Evolutionary conservation across 2,888 invertebrate species (phyloP), one percentile per base, ranked within the genome.

Genomic region (Noctuana brunneofusca): DNA sequence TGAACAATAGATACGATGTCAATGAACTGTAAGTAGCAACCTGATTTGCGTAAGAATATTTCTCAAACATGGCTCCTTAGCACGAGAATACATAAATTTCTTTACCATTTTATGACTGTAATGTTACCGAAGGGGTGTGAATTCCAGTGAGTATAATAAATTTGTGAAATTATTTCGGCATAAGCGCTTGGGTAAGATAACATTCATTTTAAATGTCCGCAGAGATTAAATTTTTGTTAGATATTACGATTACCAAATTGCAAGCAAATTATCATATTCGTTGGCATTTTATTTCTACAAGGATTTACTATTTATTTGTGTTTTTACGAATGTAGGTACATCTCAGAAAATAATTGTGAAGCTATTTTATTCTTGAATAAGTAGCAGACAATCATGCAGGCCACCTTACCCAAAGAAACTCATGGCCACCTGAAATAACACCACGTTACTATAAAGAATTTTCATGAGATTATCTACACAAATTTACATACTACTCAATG

Each of bases 91-190:
- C 46, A 30, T 32, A 56, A 56, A 56, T 56, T 56, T 30, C 46
- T 24, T 56, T n/a, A 20, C 46, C n/a, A 18, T 56, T 32, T 56
- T 35, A 48, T 18, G 18, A 12, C 32, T 46, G 32, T n/a, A 12
- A 20, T 46, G 32, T n/a, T 55, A 57, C 38, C 32, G 12, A 46
- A 35, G 35, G 49, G 49, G 49, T 49, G 58, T 35, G 58, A 58
- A 38, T 58, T 58, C 58, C 49, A 49, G 14, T 38, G 58, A 58
- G 49, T 58, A 18, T 35, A 38, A 49, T 58, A 58, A 58, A 58
- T 58, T 49, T 49, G 35, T 38, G 11, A 14, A 58, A 58, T 58
- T 49, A 58, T 49, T 58, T 58, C 58, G 20, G 58, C 48, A 48
- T 57, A 48, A 48, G 35, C 49, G 38, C 49, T 49, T 16, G 58